Base-by-base conservation (phyloP, 2,113 vertebrate genomes). In the Aegotheles bennettii region DNA sequence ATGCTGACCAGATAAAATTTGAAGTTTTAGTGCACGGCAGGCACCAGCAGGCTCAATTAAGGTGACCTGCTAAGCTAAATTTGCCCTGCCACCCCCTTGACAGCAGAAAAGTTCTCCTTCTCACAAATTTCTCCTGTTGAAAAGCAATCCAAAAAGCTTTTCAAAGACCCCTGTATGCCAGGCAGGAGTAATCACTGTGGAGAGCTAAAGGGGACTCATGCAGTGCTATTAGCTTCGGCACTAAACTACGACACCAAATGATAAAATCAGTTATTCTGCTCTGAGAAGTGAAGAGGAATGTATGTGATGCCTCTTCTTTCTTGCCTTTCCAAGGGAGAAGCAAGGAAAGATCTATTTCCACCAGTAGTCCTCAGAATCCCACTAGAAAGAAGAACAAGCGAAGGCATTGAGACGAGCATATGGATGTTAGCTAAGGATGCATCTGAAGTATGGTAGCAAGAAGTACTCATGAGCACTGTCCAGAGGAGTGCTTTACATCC, bases 1-100 rank as follows among this genome's bases (percentile, higher is more conserved):
- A 90, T 33, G 29, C 80, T 87, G 97, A 88, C 96, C 96, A 87
- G 93, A 97, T 96, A 61, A 65, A 88, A 96, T 96, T 76, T 95
- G 97, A 96, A 97, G 94, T 96, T 93, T 93, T 87, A 68, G 79
- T 60, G 67, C 64, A 94, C 3, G 20, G 85, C 53, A 60, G 71
- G 83, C 42, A 92, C 75, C 67, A 69, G 83, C 80, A 92, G 91
- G 82, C 91, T 97, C 89, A 95, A 95, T 97, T 91, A 96, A 59
- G 18, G 90, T 53, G 50, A 81, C 65, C 56, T 61, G 38, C 59
- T 91, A 81, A 94, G 53, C 59, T 65, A 80, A 85, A 80, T 88
- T 78, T 91, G 56, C 93, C 76, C 73, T 92, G 48, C 78, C 45
- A 36, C 60, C 38, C 38, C 65, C 68, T 93, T 35, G 8, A 33